Evolutionary conservation across 2,888 invertebrate genomes (phyloP).

Genomic region (Acanthacorydalis orientalis): DNA sequence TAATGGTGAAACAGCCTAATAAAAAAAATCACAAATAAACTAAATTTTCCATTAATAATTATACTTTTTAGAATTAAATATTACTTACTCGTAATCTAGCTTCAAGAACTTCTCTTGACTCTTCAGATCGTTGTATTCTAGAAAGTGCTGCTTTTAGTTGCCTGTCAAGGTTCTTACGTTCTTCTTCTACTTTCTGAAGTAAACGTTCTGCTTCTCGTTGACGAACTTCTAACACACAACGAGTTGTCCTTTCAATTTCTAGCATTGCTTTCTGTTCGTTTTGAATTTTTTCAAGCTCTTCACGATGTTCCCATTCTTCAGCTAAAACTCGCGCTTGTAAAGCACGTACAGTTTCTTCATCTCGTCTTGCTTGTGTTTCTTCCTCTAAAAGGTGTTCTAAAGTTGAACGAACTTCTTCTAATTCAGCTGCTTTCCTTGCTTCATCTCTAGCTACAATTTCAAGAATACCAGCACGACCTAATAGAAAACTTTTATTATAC

Average conservation of each 20-base stretch:
- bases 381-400: constrained; percentile 58
- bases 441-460: constrained; percentile 53
- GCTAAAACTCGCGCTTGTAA: constrained; percentile 55
- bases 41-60: neutral
- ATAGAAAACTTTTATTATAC: constrained; percentile 16
- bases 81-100: constrained; percentile 29
- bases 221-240: constrained; percentile 53
- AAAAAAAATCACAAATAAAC: constrained; percentile 3
- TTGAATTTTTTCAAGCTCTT: constrained; percentile 64
- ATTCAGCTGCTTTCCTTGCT: constrained; percentile 51
- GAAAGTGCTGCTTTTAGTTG: constrained; percentile 50
- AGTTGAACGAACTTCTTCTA: constrained; percentile 51
- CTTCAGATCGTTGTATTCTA: constrained; percentile 51
- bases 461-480: constrained; percentile 41
- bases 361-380: constrained; percentile 68
- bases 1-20: constrained; percentile 34
- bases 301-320: constrained; percentile 72
- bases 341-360: constrained; percentile 64
- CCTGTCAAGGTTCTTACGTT: constrained; percentile 48
- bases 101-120: constrained; percentile 39
- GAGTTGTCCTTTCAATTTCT: constrained; percentile 56
- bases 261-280: constrained; percentile 56
- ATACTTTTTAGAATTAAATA: constrained; percentile 15
- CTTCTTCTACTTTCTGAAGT: constrained; percentile 51
- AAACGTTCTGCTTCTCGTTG: constrained; percentile 55